phyloP scores from a whole-genome alignment of 2,888 invertebrate species.

The Pristionchus arcanus region DNA sequence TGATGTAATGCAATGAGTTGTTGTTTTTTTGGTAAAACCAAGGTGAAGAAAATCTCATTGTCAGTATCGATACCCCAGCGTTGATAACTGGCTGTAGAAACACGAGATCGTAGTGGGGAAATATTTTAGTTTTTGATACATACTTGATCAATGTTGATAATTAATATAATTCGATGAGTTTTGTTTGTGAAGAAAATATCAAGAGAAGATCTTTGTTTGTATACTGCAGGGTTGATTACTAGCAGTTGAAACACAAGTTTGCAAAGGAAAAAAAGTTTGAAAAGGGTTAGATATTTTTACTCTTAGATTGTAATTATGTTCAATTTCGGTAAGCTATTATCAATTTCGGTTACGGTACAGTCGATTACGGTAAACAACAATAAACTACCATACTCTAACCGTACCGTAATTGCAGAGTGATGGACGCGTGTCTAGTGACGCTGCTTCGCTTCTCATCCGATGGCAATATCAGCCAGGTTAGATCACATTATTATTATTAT shows the following conservation, averaged over 20 bases:
- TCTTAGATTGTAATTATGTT: background rate
- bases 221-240: background rate
- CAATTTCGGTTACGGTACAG: background rate
- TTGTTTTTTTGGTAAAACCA: no score
- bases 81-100: background rate
- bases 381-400: background rate
- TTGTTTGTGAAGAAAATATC: background rate
- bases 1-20: no score
- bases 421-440: slow-evolving; percentile 62
- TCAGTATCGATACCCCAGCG: background rate
- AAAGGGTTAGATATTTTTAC: background rate
- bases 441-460: slow-evolving; percentile 63
- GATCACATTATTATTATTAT: background rate
- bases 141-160: background rate
- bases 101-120: background rate
- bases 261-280: background rate
- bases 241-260: background rate
- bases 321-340: no score
- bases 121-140: background rate
- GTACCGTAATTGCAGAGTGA: slow-evolving; percentile 57
- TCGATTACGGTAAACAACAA: background rate
- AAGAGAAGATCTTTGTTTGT: background rate
- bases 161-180: background rate
- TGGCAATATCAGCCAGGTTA: background rate
- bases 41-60: no score